A percentile compares a stretch with the other conserved stretches of the same genome.
Evolutionary conservation across 2,797 vertebrate species (phyloP).

Genomic region (Eulemur coronatus): DNA sequence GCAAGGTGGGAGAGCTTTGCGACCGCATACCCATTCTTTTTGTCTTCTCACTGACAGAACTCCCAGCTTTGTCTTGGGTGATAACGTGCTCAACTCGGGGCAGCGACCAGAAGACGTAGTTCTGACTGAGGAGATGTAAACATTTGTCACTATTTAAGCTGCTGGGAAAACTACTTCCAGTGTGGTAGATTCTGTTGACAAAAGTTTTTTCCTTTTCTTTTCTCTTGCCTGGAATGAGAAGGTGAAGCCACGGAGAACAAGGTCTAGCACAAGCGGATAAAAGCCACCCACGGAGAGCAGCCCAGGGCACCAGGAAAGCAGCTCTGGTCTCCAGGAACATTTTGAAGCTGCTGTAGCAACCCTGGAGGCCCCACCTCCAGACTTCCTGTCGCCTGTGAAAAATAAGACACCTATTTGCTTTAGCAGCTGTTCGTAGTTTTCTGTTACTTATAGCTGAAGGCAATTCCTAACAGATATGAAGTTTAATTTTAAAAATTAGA

Average conservation of each 20-base stretch:
- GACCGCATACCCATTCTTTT: neutral
- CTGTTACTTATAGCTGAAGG: neutral
- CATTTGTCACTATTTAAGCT: neutral
- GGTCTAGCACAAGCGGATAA: no score
- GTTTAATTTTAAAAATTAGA: neutral
- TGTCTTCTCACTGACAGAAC: neutral
- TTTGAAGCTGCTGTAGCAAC: no score
- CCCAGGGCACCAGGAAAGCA: neutral
- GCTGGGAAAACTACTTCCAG: neutral
- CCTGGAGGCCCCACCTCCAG: neutral
- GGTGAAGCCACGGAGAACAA: neutral
- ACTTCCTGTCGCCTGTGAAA: neutral
- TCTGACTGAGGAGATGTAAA: neutral
- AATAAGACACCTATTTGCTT: neutral
- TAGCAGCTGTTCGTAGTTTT: neutral
- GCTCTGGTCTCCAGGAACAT: rapidly evolving
- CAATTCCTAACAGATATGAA: neutral
- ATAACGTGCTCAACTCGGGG: neutral
- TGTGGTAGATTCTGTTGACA: neutral
- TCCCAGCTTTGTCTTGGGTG: neutral
- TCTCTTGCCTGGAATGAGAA: neutral
- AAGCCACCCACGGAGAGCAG: no score
- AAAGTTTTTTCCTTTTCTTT: neutral
- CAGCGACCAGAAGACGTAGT: no score
- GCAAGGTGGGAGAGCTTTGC: neutral